Evolutionary conservation across 2,888 invertebrate species (phyloP).

Genomic region (Drosophila mercatorum): DNA sequence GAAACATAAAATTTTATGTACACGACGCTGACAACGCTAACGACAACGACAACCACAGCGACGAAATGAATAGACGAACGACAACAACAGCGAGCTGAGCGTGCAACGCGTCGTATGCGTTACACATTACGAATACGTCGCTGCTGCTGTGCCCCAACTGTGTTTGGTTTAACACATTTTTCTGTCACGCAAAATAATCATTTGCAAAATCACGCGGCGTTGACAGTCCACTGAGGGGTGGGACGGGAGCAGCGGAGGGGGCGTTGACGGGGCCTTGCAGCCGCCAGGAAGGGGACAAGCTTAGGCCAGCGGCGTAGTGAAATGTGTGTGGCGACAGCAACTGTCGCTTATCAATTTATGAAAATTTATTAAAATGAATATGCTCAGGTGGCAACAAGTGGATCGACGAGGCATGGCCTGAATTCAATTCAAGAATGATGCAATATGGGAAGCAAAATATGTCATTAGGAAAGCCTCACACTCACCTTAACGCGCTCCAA

Average conservation of each 20-base stretch:
- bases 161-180: slow-evolving; percentile 74
- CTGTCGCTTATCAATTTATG: slow-evolving; percentile 59
- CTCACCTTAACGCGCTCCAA: slow-evolving; percentile 84
- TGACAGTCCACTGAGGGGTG: slow-evolving; percentile 49
- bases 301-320: slow-evolving; percentile 18
- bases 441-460: slow-evolving; percentile 26
- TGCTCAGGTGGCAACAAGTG: slow-evolving; percentile 51
- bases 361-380: slow-evolving; percentile 60
- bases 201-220: slow-evolving; percentile 73
- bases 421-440: slow-evolving; percentile 12
- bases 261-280: neutral
- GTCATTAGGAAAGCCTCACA: slow-evolving; percentile 19
- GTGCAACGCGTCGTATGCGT: slow-evolving; percentile 76
- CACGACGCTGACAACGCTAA: slow-evolving; percentile 66
- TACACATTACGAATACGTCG: slow-evolving; percentile 64
- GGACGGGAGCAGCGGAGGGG: neutral
- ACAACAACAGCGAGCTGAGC: slow-evolving; percentile 44
- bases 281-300: slow-evolving; percentile 16
- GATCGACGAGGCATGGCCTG: slow-evolving; percentile 1
- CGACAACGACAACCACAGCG: slow-evolving; percentile 29
- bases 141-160: slow-evolving; percentile 25
- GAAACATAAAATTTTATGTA: slow-evolving; percentile 78
- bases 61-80: slow-evolving; percentile 16
- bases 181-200: slow-evolving; percentile 79
- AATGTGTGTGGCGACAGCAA: slow-evolving; percentile 45